Conservation (phyloP, 2,888 invertebrate genomes). For the Drosophila mimica region DNA sequence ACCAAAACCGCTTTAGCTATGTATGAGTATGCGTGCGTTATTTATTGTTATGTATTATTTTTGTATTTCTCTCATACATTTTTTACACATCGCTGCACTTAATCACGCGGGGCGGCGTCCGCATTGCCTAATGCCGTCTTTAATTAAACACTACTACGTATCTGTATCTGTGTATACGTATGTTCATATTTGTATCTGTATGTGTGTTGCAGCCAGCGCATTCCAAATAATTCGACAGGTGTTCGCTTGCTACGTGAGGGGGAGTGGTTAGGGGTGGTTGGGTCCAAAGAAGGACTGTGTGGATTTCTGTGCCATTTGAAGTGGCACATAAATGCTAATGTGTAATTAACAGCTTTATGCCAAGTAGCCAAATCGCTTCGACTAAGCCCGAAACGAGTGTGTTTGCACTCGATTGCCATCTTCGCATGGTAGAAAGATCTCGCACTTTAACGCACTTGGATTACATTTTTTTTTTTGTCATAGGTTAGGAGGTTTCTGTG, state of each 20-base stretch:
- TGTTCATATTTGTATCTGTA: slow-evolving; percentile 11
- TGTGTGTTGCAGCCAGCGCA: slow-evolving; percentile 14
- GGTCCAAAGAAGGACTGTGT: slow-evolving; percentile 40
- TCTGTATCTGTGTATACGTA: slow-evolving; percentile 14
- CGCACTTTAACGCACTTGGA: slow-evolving; percentile 32
- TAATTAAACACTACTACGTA: slow-evolving; percentile 38
- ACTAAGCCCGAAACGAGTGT: neutral
- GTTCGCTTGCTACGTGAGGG: slow-evolving; percentile 3
- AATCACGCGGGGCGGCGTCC: slow-evolving; percentile 62
- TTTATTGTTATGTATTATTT: slow-evolving; percentile 49
- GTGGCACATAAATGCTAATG: slow-evolving; percentile 60
- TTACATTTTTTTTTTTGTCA: slow-evolving; percentile 19
- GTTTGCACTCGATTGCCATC: neutral
- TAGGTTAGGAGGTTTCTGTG: slow-evolving; percentile 16
- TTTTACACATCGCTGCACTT: slow-evolving; percentile 74
- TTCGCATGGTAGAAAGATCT: slow-evolving; percentile 11
- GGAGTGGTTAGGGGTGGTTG: neutral
- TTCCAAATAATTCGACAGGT: slow-evolving; percentile 35
- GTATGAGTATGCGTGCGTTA: slow-evolving; percentile 16
- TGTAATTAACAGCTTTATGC: slow-evolving; percentile 51
- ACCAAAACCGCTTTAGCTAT: neutral
- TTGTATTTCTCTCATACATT: slow-evolving; percentile 46
- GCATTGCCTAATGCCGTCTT: slow-evolving; percentile 57
- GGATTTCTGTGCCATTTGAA: slow-evolving; percentile 36
- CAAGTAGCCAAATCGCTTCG: slow-evolving; percentile 15